These are phyloP conservation scores for Hypsopygia costalis DNA, from an alignment of 2,888 invertebrate genomes.

Conservation along the genomic window DNA sequence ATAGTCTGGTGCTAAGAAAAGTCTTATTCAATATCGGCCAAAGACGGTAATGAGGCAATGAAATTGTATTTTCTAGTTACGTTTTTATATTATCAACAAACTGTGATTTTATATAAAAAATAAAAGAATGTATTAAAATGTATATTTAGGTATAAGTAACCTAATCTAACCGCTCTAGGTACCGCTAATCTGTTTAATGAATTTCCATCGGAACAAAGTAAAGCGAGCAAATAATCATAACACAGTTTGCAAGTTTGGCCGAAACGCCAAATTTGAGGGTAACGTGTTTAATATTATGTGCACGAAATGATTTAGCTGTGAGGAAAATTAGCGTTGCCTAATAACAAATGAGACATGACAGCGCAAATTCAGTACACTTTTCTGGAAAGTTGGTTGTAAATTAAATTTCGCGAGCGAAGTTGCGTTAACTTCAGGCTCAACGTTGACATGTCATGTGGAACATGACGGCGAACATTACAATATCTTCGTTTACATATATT, in stretches of 20 bases:
- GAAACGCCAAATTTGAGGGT: conserved; percentile 42
- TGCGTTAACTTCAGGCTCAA: conserved; percentile 44
- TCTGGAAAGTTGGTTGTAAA: conserved; percentile 58
- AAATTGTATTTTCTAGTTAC: conserved; percentile 42
- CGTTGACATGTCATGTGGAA: conserved; percentile 45
- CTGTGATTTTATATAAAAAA: no score
- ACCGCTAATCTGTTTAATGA: conserved; percentile 28
- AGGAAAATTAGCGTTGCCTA: conserved; percentile 52
- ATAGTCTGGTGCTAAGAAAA: conserved; percentile 50
- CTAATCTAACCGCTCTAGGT: conserved; percentile 18
- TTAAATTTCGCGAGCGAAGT: conserved; percentile 54
- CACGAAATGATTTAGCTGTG: conserved; percentile 50
- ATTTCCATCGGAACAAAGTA: conserved; percentile 19
- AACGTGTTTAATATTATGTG: conserved; percentile 55
- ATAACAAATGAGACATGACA: conserved; percentile 63
- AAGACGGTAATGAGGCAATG: conserved; percentile 45
- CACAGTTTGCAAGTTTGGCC: conserved; percentile 49
- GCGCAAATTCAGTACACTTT: conserved; percentile 56
- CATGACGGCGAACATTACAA: conserved; percentile 28
- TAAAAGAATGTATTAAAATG: not conserved
- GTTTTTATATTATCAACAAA: no score
- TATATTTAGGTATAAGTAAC: no score
- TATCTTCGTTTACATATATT: conserved; percentile 18
- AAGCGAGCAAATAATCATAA: conserved; percentile 39
- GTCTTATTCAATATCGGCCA: conserved; percentile 58